Base-by-base conservation (phyloP, 2,113 vertebrate species). In the Corydoras sp. region DNA sequence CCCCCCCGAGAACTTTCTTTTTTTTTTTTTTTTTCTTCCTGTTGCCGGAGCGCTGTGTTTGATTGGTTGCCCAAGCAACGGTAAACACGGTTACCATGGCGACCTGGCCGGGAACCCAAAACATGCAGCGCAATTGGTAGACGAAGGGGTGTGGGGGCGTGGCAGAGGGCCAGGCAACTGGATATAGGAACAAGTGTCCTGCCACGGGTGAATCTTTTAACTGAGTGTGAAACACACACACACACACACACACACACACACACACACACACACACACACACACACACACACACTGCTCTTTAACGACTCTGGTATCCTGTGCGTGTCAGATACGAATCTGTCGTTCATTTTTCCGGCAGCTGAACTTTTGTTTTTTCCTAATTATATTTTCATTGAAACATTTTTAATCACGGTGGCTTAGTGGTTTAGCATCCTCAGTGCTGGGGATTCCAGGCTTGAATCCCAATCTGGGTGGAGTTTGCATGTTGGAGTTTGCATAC, bases 1-100 rank as follows among this genome's bases (percentile, higher is more conserved):
- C 49, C 49, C 49, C 49, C 49, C 18, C 18, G 18, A 24, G 18
- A 24, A 43, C 31, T 8, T 3, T 48, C 10, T 63, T 13, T 60
- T 24, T 84, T 87, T 88, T 89, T 88, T 82, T 90, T 30, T 49
- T 59, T 60, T 51, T 49, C n/a, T 13, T 83, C 85, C 88, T 88
- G 89, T 82, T 90, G 89, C 88, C 87, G 86, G 87, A 88, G 86
- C 80, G 77, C 82, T 79, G 84, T 90, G 89, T 90, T 90, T 89
- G 83, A 91, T 79, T 81, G 82, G 88, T 91, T 90, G 87, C 89
- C 63, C 62, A 75, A 86, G 89, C 82, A 87, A 91, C 88, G 67
- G 83, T 90, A 91, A 91, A 91, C 90, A 91, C 72, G 84, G 90
- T 91, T 90, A 74, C 84, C 84, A 84, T 81, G 84, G 87, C 15